A percentile compares a stretch with the other conserved stretches of the same genome.
Conservation (phyloP, 2,113 vertebrate genomes). For the Malurus melanocephalus region DNA sequence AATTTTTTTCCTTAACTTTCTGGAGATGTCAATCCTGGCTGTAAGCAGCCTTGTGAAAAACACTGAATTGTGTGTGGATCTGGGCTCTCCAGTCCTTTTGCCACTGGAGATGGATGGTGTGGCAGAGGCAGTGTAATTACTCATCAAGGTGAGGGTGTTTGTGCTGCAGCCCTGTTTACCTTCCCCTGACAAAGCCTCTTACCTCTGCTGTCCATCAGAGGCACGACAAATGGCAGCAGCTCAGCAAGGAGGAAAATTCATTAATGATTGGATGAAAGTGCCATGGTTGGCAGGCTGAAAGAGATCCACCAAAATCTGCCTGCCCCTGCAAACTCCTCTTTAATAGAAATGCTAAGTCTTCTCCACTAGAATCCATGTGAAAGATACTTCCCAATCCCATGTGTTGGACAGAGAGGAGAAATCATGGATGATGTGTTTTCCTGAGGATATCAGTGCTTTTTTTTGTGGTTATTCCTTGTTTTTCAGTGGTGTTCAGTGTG, state of each 20-base stretch:
- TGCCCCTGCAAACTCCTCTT: neutral
- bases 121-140: neutral
- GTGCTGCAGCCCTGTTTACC: neutral
- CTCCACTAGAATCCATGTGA: neutral
- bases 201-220: neutral
- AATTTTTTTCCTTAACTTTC: neutral
- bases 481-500: neutral
- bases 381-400: neutral
- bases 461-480: neutral
- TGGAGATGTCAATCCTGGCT: neutral
- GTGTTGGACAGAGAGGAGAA: neutral
- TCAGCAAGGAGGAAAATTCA: neutral
- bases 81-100: neutral
- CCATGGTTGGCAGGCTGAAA: neutral
- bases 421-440: neutral
- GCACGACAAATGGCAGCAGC: neutral
- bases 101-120: neutral
- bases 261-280: neutral
- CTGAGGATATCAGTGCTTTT: neutral
- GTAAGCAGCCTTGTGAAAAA: neutral
- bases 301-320: neutral
- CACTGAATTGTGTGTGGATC: neutral
- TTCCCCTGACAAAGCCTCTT: neutral
- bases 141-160: neutral
- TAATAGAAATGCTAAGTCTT: neutral